phyloP scores from a whole-genome alignment of 1,140 invertebrate species.

The Drosophila sturtevanti region DNA sequence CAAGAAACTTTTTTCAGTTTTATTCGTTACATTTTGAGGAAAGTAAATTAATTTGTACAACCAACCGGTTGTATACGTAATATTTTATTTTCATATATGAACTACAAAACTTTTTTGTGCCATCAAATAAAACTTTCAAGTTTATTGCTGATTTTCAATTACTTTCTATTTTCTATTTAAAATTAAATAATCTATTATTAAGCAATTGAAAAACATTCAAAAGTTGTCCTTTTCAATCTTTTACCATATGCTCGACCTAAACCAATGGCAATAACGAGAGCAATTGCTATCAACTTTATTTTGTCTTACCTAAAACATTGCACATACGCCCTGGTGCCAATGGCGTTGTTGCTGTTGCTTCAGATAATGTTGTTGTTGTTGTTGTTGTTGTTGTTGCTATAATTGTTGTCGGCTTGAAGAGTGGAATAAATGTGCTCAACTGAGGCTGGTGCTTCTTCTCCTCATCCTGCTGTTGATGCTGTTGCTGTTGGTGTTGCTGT shows the following conservation, averaged over 20 bases:
- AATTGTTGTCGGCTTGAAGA: constrained; percentile 66
- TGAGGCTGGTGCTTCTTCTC: constrained; percentile 37
- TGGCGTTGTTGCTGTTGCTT: constrained; percentile 46
- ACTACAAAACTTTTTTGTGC: too few relatives aligned
- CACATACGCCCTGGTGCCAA: constrained; percentile 70
- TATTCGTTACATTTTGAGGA: too few relatives aligned
- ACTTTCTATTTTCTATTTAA: background rate
- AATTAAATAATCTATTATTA: background rate
- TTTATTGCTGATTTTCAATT: too few relatives aligned
- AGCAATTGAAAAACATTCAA: background rate
- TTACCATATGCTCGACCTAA: background rate
- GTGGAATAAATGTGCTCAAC: constrained; percentile 46
- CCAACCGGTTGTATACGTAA: background rate
- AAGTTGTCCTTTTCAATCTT: background rate
- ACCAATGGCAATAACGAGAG: background rate
- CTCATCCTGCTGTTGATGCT: constrained; percentile 12
- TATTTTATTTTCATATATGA: background rate
- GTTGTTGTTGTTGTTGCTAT: constrained; percentile 61
- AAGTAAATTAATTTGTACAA: background rate
- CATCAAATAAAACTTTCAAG: too few relatives aligned
- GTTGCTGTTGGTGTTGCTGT: constrained; percentile 29
- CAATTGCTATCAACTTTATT: constrained; percentile 23
- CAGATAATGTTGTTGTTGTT: constrained; percentile 26
- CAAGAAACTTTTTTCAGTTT: too few relatives aligned
- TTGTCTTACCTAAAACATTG: constrained; percentile 79